Conservation (phyloP, 2,797 vertebrate genomes). For the Phrynocephalus guinanensis region DNA sequence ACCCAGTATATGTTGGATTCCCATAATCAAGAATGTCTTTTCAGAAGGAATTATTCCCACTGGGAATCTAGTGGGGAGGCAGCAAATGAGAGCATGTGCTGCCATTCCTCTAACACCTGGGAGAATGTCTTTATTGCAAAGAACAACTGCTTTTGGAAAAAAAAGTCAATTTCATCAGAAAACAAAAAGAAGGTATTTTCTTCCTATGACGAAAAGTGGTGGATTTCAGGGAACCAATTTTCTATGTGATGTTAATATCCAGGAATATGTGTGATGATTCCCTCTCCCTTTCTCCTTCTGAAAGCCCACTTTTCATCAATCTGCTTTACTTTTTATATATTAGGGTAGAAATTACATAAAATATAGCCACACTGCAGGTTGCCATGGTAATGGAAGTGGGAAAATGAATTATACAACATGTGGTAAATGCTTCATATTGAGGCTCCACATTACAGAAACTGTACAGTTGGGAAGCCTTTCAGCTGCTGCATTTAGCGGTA, state of each 20-base stretch:
- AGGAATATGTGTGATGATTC: neutral
- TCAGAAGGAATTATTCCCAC: neutral
- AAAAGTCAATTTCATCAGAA: conserved; percentile 7
- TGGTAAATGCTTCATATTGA: conserved; percentile 39
- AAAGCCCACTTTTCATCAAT: conserved; percentile 25
- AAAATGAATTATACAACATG: conserved; percentile 45
- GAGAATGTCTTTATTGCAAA: conserved; percentile 16
- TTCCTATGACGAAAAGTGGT: neutral
- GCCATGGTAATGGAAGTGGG: conserved; percentile 25
- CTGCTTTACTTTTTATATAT: conserved; percentile 17
- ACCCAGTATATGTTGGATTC: neutral
- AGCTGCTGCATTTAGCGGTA: conserved; percentile 8
- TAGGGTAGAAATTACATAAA: conserved; percentile 28
- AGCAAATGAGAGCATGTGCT: conserved; percentile 20
- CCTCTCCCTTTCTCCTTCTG: neutral
- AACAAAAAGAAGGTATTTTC: conserved; percentile 24
- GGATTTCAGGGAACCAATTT: conserved; percentile 21
- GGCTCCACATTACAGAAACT: conserved; percentile 24
- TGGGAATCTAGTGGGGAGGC: neutral
- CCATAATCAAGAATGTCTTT: conserved; percentile 12
- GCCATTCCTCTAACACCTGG: conserved; percentile 16
- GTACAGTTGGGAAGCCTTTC: conserved; percentile 29
- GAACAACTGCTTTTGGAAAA: conserved; percentile 16
- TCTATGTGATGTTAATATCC: neutral
- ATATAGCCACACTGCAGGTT: conserved; percentile 40